Evolutionary conservation across 2,888 invertebrate genomes (phyloP).

Genomic region (Cabera pusaria): DNA sequence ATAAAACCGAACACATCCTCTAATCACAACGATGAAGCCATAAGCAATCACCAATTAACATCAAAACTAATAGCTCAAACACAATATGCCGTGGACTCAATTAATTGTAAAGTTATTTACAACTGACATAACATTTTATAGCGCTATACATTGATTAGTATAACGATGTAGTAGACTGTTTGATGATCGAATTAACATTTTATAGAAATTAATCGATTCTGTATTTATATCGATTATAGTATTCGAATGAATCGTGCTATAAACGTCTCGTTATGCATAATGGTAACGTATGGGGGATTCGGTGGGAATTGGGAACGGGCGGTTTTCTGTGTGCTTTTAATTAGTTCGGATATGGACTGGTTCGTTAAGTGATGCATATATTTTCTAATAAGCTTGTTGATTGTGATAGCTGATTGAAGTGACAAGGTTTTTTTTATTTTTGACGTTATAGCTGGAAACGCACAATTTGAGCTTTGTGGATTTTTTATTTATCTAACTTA

Average conservation of each 20-base stretch:
- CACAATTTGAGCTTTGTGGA: too few relatives aligned
- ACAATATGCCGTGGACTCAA: slow-evolving; percentile 52
- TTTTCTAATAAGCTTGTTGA: slow-evolving; percentile 18
- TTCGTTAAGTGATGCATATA: too few relatives aligned
- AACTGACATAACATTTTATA: slow-evolving; percentile 66
- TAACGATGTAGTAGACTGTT: slow-evolving; percentile 72
- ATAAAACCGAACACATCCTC: not conserved
- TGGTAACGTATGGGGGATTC: slow-evolving; percentile 72
- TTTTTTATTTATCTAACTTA: too few relatives aligned
- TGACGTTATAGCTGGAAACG: too few relatives aligned
- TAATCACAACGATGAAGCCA: slow-evolving; percentile 24
- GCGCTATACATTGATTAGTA: slow-evolving; percentile 74
- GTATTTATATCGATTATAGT: slow-evolving; percentile 61
- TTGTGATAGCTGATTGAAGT: too few relatives aligned
- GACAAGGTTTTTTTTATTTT: too few relatives aligned
- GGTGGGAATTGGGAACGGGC: slow-evolving; percentile 59
- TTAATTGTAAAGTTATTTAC: slow-evolving; percentile 69
- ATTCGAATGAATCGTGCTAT: slow-evolving; percentile 61
- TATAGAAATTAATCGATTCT: slow-evolving; percentile 79
- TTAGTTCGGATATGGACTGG: slow-evolving; percentile 41
- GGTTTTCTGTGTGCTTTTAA: slow-evolving; percentile 68
- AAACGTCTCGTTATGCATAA: slow-evolving; percentile 77
- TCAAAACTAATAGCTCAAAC: slow-evolving; percentile 58
- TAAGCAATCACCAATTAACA: slow-evolving; percentile 50
- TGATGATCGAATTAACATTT: slow-evolving; percentile 77